Conservation (phyloP, 1,140 invertebrate species). For the Globodera ellingtonae region DNA sequence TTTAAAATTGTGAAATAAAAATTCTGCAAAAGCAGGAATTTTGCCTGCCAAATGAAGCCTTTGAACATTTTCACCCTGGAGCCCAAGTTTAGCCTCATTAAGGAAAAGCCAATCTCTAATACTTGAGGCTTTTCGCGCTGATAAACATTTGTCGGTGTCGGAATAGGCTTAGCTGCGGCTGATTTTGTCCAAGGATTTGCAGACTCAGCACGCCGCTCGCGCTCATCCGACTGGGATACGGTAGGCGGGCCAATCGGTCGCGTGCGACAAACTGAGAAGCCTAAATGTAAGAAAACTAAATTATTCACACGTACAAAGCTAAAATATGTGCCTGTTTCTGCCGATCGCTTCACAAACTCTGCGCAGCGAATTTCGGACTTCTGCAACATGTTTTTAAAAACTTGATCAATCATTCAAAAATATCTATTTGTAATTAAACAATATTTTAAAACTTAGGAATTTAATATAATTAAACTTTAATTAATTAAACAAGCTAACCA, state of each 20-base stretch:
- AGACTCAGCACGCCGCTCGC: neutral
- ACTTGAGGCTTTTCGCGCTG: neutral
- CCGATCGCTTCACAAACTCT: constrained; percentile 52
- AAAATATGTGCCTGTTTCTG: constrained; percentile 33
- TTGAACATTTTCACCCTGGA: too few relatives aligned
- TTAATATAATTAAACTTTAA: too few relatives aligned
- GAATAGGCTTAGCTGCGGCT: constrained; percentile 5
- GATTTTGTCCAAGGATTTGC: neutral
- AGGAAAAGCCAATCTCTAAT: neutral
- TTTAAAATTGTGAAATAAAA: too few relatives aligned
- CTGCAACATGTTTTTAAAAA: constrained; percentile 28
- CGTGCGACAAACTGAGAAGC: constrained; percentile 48
- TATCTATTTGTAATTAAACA: neutral
- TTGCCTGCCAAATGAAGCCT: too few relatives aligned
- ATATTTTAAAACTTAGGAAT: neutral
- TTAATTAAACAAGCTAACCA: constrained; percentile 3
- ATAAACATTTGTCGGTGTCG: neutral
- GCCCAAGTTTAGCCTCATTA: too few relatives aligned
- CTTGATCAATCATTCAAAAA: too few relatives aligned
- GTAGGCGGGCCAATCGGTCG: constrained; percentile 52
- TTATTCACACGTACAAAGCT: neutral
- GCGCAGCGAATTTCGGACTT: constrained; percentile 44
- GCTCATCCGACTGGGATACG: constrained; percentile 50
- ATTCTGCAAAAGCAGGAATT: too few relatives aligned
- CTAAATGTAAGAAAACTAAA: neutral